Base-by-base conservation (phyloP, 2,113 vertebrate species). In the Centropristis striata region DNA sequence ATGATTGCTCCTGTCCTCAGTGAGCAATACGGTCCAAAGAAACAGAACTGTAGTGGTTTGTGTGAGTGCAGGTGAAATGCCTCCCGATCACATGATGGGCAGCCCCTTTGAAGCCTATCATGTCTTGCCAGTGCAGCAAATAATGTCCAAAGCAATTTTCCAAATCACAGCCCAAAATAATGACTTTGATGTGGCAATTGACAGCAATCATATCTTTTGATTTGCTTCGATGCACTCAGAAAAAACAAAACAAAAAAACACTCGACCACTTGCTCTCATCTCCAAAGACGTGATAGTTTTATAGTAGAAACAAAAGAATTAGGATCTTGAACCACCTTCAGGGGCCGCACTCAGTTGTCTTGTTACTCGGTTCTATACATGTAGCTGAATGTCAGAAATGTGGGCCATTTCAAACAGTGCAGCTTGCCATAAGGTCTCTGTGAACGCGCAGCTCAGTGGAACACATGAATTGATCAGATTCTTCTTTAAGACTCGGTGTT, bases 11-110 rank as follows among this genome's bases (percentile, higher is more conserved):
- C 70, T 61, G 53, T 88, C 57, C 75, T 64, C 84, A 69, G 90
- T 67, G 90, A 94, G 92, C 92, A 88, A 91, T 83, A 68, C 81
- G 85, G 88, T 92, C 86, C 79, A 90, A 89, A 91, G 82, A 88
- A 89, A 87, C 66, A 86, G 76, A 87, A 57, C 27, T 39, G 59
- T 70, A 11, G 77, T 57, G 44, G 76, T 86, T 78, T 84, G 73
- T 75, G 81, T 81, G 81, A 85, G 78, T 69, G 80, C 28, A 71
- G 71, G 65, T 78, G 66, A 79, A 84, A 83, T 32, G 21, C 49
- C 55, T 84, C 68, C 78, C 18, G 14, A 39, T 78, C 78, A 69
- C 51, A 79, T 58, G 70, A 80, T 55, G 55, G 81, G 49, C 39
- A 71, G 79, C 50, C 60, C 65, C 79, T 86, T 63, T 68, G 66